A percentile compares a stretch with the other conserved stretches of the same genome.
Conservation (phyloP, 2,113 vertebrate genomes). For the Epinephelus fuscoguttatus region DNA sequence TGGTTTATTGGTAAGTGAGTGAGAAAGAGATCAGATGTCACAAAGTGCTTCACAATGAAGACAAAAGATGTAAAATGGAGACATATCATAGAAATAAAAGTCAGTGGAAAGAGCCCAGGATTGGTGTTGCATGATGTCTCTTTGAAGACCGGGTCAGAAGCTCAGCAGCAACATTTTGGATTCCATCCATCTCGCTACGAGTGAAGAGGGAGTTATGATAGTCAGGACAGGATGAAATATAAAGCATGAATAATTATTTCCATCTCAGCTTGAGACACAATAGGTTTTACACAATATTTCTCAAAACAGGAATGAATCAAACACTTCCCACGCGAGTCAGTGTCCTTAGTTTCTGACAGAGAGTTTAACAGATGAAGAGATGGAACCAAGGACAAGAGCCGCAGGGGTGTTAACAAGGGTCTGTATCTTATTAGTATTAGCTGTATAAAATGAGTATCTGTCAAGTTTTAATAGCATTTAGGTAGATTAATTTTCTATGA, state of each 20-base stretch:
- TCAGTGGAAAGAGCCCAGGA: too few relatives aligned
- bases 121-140: background rate
- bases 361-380: background rate
- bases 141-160: background rate
- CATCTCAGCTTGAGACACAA: background rate
- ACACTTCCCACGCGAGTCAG: background rate
- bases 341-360: background rate
- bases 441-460: background rate
- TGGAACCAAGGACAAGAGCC: background rate
- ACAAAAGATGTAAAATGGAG: background rate
- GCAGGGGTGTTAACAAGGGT: background rate
- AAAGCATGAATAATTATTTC: background rate
- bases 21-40: background rate
- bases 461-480: background rate
- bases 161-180: too few relatives aligned
- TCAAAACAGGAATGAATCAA: background rate
- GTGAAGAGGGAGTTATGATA: background rate
- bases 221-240: background rate
- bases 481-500: background rate
- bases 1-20: background rate
- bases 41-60: background rate
- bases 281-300: slow-evolving; percentile 5
- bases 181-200: background rate
- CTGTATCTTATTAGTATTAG: background rate
- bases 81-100: background rate